Conservation (phyloP, 35 echinoderm and acorn worm species). For the Amphiura filiformis region DNA sequence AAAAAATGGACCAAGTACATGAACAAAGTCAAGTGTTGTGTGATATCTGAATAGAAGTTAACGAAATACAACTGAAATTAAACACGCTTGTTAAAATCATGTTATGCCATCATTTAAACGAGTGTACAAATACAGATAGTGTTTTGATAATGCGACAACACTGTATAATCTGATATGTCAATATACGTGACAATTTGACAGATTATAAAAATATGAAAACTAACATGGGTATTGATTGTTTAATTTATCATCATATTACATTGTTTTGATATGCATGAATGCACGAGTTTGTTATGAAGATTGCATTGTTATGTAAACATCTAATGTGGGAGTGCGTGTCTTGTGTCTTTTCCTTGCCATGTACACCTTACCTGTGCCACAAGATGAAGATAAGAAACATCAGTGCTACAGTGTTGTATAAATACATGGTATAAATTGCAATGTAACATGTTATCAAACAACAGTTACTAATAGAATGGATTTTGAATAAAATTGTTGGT, state of each 20-base stretch:
- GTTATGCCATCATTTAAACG: neutral
- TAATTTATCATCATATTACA: neutral
- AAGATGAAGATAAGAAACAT: too few species aligned
- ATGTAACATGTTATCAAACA: too few species aligned
- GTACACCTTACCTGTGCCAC: too few species aligned
- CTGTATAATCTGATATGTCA: neutral
- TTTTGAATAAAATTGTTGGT: too few species aligned
- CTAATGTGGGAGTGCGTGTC: too few species aligned
- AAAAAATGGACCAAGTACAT: neutral
- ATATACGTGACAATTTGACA: neutral
- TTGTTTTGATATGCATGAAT: neutral
- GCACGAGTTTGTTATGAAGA: too few species aligned
- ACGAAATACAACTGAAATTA: neutral
- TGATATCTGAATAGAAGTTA: neutral
- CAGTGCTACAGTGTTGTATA: too few species aligned
- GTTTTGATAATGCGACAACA: neutral
- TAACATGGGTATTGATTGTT: neutral
- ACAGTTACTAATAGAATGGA: too few species aligned
- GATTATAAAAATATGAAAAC: neutral
- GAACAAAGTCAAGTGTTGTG: neutral
- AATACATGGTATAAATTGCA: too few species aligned
- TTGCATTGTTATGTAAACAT: too few species aligned
- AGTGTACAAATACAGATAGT: neutral
- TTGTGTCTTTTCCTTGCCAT: too few species aligned
- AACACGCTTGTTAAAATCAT: neutral